Evolutionary conservation across 2,888 invertebrate species (phyloP).

Genomic region (Melanostoma scalare): DNA sequence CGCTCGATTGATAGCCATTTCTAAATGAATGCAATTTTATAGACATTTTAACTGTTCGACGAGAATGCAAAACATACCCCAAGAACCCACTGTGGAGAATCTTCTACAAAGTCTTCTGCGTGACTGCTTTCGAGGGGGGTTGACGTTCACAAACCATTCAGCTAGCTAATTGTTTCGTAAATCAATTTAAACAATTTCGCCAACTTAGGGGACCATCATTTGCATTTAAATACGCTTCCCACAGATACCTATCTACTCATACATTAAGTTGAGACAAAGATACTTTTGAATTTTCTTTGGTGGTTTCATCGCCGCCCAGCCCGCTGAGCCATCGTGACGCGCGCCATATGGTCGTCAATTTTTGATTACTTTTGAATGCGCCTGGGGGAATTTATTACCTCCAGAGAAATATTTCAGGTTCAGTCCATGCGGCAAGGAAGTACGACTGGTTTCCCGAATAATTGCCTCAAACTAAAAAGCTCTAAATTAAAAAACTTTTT

Average conservation of each 20-base stretch:
- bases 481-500: slow-evolving; percentile 71
- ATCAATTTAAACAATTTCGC: slow-evolving; percentile 56
- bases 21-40: slow-evolving; percentile 68
- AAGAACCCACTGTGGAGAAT: not conserved
- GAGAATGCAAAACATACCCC: slow-evolving; percentile 15
- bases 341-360: slow-evolving; percentile 66
- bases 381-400: slow-evolving; percentile 65
- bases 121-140: not conserved
- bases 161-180: slow-evolving; percentile 40
- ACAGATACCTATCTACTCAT: slow-evolving; percentile 7
- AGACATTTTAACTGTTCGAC: slow-evolving; percentile 46
- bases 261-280: not conserved
- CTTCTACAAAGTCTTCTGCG: not conserved
- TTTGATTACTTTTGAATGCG: slow-evolving; percentile 61
- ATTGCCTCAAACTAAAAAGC: slow-evolving; percentile 63
- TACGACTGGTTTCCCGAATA: slow-evolving; percentile 36
- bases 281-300: slow-evolving; percentile 13
- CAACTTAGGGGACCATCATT: slow-evolving; percentile 6
- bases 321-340: slow-evolving; percentile 9
- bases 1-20: slow-evolving; percentile 63
- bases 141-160: not conserved
- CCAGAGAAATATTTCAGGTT: slow-evolving; percentile 27
- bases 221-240: slow-evolving; percentile 36
- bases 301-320: too few relatives aligned
- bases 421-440: slow-evolving; percentile 16